Evolutionary conservation across 2,113 vertebrate genomes (phyloP), one percentile per base, ranked within the genome.

Genomic region (Oxyruncus cristatus): DNA sequence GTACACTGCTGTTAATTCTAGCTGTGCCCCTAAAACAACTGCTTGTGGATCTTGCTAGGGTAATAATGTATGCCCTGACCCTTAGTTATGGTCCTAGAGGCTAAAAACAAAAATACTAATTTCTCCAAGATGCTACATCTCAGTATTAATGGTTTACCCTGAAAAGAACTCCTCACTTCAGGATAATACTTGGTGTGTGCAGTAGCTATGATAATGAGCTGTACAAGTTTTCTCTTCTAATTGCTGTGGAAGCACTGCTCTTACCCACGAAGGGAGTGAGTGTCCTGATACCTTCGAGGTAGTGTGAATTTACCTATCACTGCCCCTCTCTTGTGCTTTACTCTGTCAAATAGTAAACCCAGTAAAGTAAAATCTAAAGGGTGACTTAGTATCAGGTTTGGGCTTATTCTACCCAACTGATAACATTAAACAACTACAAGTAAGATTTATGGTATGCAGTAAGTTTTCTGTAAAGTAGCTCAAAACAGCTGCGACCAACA

Each of bases 401-500:
- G 23, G 6, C 3, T 79, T 58, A 35, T 9, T 63, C 8, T 50
- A 5, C 17, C 0, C 13, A 42, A 4, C 13, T 68, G 11, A 0
- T 62, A 76, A 22, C 7, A 12, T 32, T 17, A 32, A 39, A n/a
- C 5, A 58, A 19, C 2, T 5, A 21, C 4, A 23, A 42, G 2
- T 42, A 17, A 0, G 0, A 12, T 15, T 70, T 55, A 39, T 15
- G 7, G 8, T 32, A 7, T 41, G 4, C 30, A 0, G 0, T 18
- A 50, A 26, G 2, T 63, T 72, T 52, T 47, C 8, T 67, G 6
- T 39, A 17, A 67, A 33, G 30, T 24, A 73, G 15, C 8, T 73
- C 7, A n/a, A 14, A 55, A 21, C 3, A 56, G 13, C 8, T 85
- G 35, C 41, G 33, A 32, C 17, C 6, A 47, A 3, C 5, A n/a